Conservation (phyloP, 2,113 vertebrate genomes). For the Colossoma macropomum region DNA sequence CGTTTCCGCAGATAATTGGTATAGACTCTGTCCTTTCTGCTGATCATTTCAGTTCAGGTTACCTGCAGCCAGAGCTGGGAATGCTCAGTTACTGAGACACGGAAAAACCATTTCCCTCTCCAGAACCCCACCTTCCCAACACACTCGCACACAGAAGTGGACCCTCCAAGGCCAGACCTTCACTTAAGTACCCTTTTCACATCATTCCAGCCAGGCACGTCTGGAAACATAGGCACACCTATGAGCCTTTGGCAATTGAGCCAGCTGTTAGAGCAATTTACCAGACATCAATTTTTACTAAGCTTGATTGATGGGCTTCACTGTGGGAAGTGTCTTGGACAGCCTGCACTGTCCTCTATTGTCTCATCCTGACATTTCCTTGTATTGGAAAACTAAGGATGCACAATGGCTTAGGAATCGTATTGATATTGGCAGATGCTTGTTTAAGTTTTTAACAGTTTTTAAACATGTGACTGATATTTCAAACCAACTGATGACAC, state of each 20-base stretch:
- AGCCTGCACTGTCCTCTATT: background rate
- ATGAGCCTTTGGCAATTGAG: slow-evolving; percentile 10
- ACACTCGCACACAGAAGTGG: slow-evolving; percentile 19
- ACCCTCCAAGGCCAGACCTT: slow-evolving; percentile 32
- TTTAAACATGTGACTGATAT: too few species aligned
- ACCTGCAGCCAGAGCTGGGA: slow-evolving; percentile 75
- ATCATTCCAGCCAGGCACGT: slow-evolving; percentile 15
- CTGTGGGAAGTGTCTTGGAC: slow-evolving; percentile 6
- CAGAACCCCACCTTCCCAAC: slow-evolving; percentile 40
- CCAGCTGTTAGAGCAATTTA: slow-evolving; percentile 41
- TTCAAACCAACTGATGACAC: too few species aligned
- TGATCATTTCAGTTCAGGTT: slow-evolving; percentile 69
- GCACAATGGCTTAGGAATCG: too few species aligned
- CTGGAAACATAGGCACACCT: slow-evolving; percentile 18
- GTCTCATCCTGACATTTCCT: slow-evolving; percentile 31
- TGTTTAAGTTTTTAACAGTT: too few species aligned
- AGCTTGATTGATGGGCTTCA: slow-evolving; percentile 13
- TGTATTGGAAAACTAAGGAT: too few species aligned
- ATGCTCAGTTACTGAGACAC: slow-evolving; percentile 66
- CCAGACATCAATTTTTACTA: slow-evolving; percentile 2
- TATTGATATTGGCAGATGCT: too few species aligned
- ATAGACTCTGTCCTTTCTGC: slow-evolving; percentile 47
- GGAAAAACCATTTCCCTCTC: slow-evolving; percentile 72
- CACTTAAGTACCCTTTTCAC: slow-evolving; percentile 20
- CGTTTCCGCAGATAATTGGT: slow-evolving; percentile 59